A percentile compares a stretch with the other conserved stretches of the same genome.
Evolutionary conservation across 2,797 vertebrate species (phyloP).

Genomic region (Danio aesculapii): DNA sequence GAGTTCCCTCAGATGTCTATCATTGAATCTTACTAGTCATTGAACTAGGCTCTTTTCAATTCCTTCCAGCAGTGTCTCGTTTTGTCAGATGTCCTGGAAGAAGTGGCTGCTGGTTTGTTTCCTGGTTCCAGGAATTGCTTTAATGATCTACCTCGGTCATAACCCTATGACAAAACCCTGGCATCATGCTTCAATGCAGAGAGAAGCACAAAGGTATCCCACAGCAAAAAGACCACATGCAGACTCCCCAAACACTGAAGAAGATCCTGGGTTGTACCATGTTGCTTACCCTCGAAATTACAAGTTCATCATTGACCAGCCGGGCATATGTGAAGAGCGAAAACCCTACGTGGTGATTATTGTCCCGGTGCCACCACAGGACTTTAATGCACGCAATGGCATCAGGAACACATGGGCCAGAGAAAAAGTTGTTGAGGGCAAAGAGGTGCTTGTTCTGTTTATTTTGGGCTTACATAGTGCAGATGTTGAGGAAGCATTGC

Average conservation of each 20-base stretch:
- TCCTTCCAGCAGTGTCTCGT: background rate
- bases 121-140: background rate
- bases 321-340: constrained; percentile 65
- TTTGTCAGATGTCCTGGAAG: constrained; percentile 1
- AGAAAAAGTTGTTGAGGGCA: constrained; percentile 64
- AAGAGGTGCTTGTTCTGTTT: constrained; percentile 77
- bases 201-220: background rate
- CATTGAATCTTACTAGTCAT: background rate
- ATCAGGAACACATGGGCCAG: constrained; percentile 83
- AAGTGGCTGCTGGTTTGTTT: background rate
- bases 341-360: constrained; percentile 79
- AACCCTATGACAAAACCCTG: background rate
- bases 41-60: background rate
- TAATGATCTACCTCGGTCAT: background rate
- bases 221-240: background rate
- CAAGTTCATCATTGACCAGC: constrained; percentile 74
- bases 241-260: background rate
- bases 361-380: constrained; percentile 58
- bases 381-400: constrained; percentile 50
- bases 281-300: constrained; percentile 72
- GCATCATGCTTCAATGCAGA: accelerated
- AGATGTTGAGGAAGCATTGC: constrained; percentile 12
- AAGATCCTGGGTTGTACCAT: constrained; percentile 54
- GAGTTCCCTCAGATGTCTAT: too few relatives aligned
- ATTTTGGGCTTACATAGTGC: constrained; percentile 68